Conservation (phyloP, 2,888 invertebrate genomes). For the Allygus modestus region DNA sequence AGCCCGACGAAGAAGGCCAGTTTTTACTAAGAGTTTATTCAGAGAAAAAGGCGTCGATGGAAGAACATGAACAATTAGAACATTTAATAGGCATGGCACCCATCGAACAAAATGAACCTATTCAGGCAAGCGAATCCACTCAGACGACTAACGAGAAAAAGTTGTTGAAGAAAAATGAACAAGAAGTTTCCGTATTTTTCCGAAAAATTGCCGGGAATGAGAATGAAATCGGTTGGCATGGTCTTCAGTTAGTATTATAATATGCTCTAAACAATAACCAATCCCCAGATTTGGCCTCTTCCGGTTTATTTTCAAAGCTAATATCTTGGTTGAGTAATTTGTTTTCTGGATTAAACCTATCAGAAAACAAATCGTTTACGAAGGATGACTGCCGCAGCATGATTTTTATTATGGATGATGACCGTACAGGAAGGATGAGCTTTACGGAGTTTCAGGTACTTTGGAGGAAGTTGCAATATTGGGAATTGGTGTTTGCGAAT, state of each 20-base stretch:
- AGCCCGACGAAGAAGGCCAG: not conserved
- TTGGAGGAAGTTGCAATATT: not conserved
- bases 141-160: not conserved
- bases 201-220: not conserved
- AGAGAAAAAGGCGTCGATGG: not conserved
- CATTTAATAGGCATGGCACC: too few relatives aligned
- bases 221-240: not conserved
- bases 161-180: not conserved
- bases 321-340: not conserved
- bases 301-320: not conserved
- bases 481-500: not conserved
- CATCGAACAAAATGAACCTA: too few relatives aligned
- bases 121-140: too few relatives aligned
- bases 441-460: not conserved
- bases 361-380: not conserved
- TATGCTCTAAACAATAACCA: not conserved
- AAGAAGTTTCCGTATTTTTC: not conserved
- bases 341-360: not conserved
- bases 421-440: not conserved
- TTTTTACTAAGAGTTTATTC: not conserved
- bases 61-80: not conserved
- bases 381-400: slow-evolving; percentile 1
- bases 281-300: not conserved
- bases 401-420: not conserved
- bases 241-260: not conserved